phyloP scores from a whole-genome alignment of 2,113 vertebrate genomes.

The Pelecanoides urinatrix region DNA sequence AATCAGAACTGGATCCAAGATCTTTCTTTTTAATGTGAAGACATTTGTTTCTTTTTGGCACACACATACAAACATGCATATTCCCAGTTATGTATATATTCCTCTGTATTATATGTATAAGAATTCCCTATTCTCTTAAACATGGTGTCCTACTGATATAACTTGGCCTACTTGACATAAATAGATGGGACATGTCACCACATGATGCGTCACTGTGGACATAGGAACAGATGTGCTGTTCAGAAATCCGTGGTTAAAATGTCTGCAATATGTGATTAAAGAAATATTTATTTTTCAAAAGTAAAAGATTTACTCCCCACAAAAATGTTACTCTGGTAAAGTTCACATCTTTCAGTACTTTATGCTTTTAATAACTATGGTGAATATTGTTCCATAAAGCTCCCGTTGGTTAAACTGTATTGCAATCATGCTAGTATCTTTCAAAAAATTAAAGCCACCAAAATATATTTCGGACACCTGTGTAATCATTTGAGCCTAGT shows the following conservation, averaged over 20 bases:
- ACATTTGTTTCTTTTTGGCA: not conserved
- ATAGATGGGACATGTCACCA: slow-evolving; percentile 23
- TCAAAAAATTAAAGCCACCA: not conserved
- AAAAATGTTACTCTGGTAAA: slow-evolving; percentile 22
- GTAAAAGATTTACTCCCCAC: slow-evolving; percentile 22
- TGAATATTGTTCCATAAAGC: not conserved
- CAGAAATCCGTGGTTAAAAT: not conserved
- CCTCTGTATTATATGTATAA: not conserved
- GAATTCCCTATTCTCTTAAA: not conserved
- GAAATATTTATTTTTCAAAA: slow-evolving; percentile 57
- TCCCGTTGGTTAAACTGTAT: not conserved
- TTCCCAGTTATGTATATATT: not conserved
- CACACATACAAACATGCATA: not conserved
- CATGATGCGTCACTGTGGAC: slow-evolving; percentile 26
- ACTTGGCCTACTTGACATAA: not conserved
- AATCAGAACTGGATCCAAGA: not conserved
- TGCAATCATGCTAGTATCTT: not conserved
- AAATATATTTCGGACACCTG: not conserved
- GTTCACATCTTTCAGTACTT: not conserved
- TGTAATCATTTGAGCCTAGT: not conserved
- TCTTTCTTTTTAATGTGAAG: not conserved
- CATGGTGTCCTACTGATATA: not conserved
- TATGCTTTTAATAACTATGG: not conserved
- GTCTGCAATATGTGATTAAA: slow-evolving; percentile 34
- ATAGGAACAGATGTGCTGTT: slow-evolving; percentile 32